Evolutionary conservation across 2,113 vertebrate genomes (phyloP).

Genomic region (Lichenostomus cassidix): DNA sequence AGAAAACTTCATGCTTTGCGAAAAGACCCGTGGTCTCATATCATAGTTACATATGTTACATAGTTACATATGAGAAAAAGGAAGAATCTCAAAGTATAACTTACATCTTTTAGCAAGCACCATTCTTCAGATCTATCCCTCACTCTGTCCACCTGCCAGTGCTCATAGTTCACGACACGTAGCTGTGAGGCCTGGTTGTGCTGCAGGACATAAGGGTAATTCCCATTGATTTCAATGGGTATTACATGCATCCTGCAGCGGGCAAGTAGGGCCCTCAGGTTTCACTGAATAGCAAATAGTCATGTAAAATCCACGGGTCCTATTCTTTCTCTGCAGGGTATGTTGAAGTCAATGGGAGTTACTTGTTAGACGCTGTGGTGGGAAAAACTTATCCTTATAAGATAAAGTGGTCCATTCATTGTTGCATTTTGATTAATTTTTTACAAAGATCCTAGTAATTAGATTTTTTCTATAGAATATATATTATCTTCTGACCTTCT

Average conservation of each 20-base stretch:
- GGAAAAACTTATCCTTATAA: constrained; percentile 16
- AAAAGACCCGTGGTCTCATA: neutral
- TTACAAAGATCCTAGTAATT: neutral
- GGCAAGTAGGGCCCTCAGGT: constrained; percentile 41
- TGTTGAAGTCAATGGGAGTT: constrained; percentile 40
- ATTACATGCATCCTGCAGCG: constrained; percentile 50
- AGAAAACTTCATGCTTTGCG: neutral
- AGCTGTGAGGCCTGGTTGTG: constrained; percentile 44
- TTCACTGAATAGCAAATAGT: constrained; percentile 49
- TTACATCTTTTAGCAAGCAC: neutral
- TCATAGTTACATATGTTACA: neutral
- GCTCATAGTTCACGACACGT: neutral
- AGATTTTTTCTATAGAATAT: neutral
- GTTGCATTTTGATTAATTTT: constrained; percentile 8
- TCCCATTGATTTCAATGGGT: constrained; percentile 49
- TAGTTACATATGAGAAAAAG: neutral
- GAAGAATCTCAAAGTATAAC: neutral
- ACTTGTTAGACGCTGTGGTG: constrained; percentile 25
- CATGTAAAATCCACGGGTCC: constrained; percentile 42
- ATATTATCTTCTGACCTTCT: neutral
- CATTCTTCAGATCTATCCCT: neutral
- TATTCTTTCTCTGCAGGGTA: constrained; percentile 54
- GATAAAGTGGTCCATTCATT: neutral
- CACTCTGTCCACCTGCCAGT: constrained; percentile 31
- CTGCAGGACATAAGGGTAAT: constrained; percentile 39